Conservation (phyloP, 1,140 invertebrate genomes). For the Heliconius nattereri region DNA sequence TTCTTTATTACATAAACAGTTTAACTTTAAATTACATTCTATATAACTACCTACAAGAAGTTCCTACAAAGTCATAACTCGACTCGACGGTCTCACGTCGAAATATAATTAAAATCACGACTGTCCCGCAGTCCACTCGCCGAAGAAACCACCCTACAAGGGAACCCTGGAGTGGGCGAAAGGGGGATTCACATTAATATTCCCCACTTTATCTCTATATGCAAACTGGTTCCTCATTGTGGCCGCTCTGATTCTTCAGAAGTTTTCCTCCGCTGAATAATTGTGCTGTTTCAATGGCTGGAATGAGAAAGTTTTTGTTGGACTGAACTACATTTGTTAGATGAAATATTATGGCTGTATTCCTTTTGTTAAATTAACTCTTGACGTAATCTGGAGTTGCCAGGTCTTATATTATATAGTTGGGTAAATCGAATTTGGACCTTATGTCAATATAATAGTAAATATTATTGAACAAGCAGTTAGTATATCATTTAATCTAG, state of each 20-base stretch:
- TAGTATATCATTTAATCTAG: no score
- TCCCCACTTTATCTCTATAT: constrained; percentile 81
- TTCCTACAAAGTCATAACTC: constrained; percentile 64
- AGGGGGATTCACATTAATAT: constrained; percentile 78
- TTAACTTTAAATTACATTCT: not conserved
- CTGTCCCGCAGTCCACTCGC: constrained; percentile 74
- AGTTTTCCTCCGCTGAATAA: constrained; percentile 72
- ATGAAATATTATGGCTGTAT: constrained; percentile 33
- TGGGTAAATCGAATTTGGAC: not conserved
- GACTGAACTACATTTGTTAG: constrained; percentile 32
- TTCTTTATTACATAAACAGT: not conserved
- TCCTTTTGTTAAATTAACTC: constrained; percentile 21
- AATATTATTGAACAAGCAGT: no score
- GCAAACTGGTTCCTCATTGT: constrained; percentile 80
- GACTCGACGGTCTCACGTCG: constrained; percentile 67
- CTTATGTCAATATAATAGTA: no score
- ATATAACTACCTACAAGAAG: constrained; percentile 29
- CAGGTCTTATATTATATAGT: not conserved
- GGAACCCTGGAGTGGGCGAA: not conserved
- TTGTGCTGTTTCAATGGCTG: constrained; percentile 76
- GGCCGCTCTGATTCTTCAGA: constrained; percentile 70
- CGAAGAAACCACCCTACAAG: constrained; percentile 60
- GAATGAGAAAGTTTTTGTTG: constrained; percentile 67
- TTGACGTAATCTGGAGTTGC: not conserved
- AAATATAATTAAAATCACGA: constrained; percentile 80